Base-by-base conservation (phyloP, 2,113 vertebrate genomes). In the Elephantulus edwardii region DNA sequence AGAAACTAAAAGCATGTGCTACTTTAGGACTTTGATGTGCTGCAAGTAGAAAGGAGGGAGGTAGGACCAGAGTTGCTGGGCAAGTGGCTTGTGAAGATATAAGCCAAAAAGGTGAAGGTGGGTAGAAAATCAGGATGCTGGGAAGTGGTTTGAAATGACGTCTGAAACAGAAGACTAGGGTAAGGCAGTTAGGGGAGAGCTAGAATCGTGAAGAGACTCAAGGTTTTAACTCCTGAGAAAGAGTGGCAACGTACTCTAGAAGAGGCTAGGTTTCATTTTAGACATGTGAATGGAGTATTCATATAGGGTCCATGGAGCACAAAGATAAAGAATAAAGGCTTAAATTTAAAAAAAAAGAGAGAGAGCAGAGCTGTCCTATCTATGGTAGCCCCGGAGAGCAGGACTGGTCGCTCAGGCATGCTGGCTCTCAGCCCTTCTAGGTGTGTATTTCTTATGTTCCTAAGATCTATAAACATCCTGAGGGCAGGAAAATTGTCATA, bases 221-320 rank as follows among this genome's bases (percentile, higher is more conserved):
- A 68, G 14, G 46, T 52, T 86, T 76, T 58, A 56, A 22, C 9
- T 84, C 74, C 84, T 84, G 11, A 93, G 20, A 90, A 92, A 90
- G 38, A 83, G 10, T 4, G 8, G 22, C 22, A 56, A 42, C 44
- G 5, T 24, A 35, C 40, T 44, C 71, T 28, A 24, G 46, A 54
- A 72, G 48, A 84, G 16, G 40, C 10, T 24, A 20, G 83, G 50
- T 89, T 86, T 81, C 48, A 84, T 72, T 77, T n/a, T 92, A 42
- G 14, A n/a, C 4, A 14, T 78, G 16, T 74, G 33, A 66, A 58
- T 14, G 75, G 46, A 48, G 50, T 44, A 76, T 72, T 76, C 22
- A 66, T 64, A 52, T 4, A 87, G 78, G 62, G 52, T 48, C 42
- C n/a, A 50, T 11, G 66, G 48, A 93, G 72, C 11, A 86, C 19